Base-by-base conservation (phyloP, 2,888 invertebrate species). In the Hypomecis atomaria region DNA sequence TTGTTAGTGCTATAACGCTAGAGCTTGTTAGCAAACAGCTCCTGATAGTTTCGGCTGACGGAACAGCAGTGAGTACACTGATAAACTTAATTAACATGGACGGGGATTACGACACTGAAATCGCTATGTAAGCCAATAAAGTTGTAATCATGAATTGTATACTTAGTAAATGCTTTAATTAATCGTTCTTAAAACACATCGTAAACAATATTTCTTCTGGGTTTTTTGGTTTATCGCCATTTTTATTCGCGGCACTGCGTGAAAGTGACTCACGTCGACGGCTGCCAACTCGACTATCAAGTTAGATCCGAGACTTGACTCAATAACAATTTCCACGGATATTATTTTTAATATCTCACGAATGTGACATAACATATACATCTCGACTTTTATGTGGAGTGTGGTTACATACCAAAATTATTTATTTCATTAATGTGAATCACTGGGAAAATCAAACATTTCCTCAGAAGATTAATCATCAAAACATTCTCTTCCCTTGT, bases 361-460 rank as follows among this genome's bases (percentile, higher is more conserved):
- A 38, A 6, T 38, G 38, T 38, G 7, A 38, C 38, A 38, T 38
- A 38, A 38, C 38, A 38, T 38, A 38, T 38, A 8, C 38, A 23
- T 23, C 23, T 23, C 3, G 23, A 23, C 23, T 1, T 23, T 23
- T 23, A 23, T 23, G 23, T 23, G 23, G 23, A 23, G 23, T 23
- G 23, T 23, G 23, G 23, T 1, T 23, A 23, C 23, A 23, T 23
- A 23, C 23, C 23, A 23, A 23, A 23, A 23, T 40, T 38, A 38
- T 47, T n/a, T 23, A 7, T 4, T 57, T 48, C 23, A 23, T 23
- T 11, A 48, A 9, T 50, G 36, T 42, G 36, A 48, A 34, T 54
- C 66, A 71, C 66, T 73, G 73, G 53, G 71, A 53, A 57, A 64
- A 66, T 78, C 66, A 50, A 52, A 67, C 75, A 70, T 56, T 73